A percentile compares a stretch with the other conserved stretches of the same genome.
phyloP scores from a whole-genome alignment of 1,140 invertebrate species.

The Brachystomella parvula region DNA sequence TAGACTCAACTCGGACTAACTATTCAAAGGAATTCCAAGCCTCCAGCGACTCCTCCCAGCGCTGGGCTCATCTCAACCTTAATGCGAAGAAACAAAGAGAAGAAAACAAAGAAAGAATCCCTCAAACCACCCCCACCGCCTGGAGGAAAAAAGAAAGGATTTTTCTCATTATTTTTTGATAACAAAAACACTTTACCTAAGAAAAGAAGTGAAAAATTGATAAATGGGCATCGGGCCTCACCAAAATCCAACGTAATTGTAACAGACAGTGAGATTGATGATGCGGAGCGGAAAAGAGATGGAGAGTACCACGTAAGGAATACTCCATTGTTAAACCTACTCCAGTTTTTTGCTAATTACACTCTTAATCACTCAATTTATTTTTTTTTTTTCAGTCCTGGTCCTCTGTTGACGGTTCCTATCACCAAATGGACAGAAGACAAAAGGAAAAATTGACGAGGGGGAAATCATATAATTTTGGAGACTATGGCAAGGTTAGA shows the following conservation, averaged over 20 bases:
- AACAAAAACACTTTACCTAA: constrained; percentile 13
- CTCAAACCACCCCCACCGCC: constrained; percentile 1
- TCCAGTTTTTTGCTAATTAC: constrained; percentile 12
- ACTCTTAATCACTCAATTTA: background rate
- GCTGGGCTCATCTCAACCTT: constrained; percentile 38
- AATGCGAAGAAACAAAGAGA: constrained; percentile 51
- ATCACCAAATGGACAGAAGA: constrained; percentile 6
- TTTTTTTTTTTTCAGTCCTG: constrained; percentile 21
- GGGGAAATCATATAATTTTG: constrained; percentile 27
- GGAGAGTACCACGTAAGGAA: constrained; percentile 30
- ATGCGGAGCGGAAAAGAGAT: constrained; percentile 26
- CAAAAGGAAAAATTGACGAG: constrained; percentile 19
- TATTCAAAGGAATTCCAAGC: background rate
- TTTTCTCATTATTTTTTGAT: constrained; percentile 26
- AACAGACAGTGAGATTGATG: constrained; percentile 34
- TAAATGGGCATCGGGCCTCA: background rate
- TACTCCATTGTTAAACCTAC: background rate
- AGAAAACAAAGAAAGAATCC: constrained; percentile 26
- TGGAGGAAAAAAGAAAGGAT: constrained; percentile 23
- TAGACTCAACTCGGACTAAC: constrained; percentile 38
- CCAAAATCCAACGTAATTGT: constrained; percentile 12
- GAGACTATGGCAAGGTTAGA: constrained; percentile 20
- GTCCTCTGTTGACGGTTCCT: constrained; percentile 27
- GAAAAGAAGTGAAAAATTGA: constrained; percentile 5
- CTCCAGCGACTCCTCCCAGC: constrained; percentile 2